These are phyloP conservation scores for Pelobates fuscus DNA, from an alignment of 2,113 vertebrate genomes.

Conservation along the genomic window DNA sequence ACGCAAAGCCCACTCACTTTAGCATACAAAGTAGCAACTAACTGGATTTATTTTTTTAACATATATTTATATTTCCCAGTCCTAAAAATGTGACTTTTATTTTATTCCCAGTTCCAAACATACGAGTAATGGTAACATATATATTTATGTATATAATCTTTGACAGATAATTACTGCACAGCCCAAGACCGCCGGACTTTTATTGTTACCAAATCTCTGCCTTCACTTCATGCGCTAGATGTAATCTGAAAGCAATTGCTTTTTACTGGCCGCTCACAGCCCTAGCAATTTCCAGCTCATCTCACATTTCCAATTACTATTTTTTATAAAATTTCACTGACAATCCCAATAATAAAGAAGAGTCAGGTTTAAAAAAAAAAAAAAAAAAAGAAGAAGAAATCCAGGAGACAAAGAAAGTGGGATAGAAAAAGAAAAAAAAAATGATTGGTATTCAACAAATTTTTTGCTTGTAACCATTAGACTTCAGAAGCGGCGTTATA, in stretches of 20 bases:
- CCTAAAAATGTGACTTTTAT: too few relatives aligned
- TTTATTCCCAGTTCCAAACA: too few relatives aligned
- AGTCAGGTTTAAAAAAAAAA: neutral
- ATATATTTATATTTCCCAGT: too few relatives aligned
- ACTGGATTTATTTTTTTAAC: too few relatives aligned
- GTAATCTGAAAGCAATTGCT: constrained; percentile 12
- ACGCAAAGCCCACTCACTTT: too few relatives aligned
- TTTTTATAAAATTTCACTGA: neutral
- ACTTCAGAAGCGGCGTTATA: too few relatives aligned
- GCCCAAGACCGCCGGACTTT: neutral
- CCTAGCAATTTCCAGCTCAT: constrained; percentile 1
- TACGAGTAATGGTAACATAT: neutral
- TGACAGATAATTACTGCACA: neutral
- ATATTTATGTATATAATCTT: neutral
- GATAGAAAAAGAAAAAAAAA: neutral
- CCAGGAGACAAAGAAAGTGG: neutral
- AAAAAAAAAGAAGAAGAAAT: neutral
- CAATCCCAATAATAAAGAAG: neutral
- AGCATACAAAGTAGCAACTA: too few relatives aligned
- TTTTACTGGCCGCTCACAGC: neutral
- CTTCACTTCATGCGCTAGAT: neutral
- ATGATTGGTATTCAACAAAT: too few relatives aligned
- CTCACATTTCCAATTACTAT: constrained; percentile 6
- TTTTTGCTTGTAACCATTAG: too few relatives aligned
- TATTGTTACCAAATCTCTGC: neutral